Conservation (phyloP, 2,113 vertebrate genomes). For the Nesoenas mayeri region DNA sequence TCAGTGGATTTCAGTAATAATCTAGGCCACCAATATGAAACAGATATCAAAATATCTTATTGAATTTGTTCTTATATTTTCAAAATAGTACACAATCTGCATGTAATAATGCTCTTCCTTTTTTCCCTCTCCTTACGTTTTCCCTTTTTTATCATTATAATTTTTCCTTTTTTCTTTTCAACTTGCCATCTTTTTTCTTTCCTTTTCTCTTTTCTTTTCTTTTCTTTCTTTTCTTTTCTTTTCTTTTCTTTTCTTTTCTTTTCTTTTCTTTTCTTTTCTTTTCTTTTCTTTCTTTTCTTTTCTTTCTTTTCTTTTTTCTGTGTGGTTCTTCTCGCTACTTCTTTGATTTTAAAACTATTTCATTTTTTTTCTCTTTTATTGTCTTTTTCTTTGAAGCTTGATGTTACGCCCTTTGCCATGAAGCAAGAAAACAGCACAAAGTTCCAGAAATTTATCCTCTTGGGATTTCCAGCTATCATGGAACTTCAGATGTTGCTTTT, state of each 20-base stretch:
- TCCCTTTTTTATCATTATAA: neutral
- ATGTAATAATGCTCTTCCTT: neutral
- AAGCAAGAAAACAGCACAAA: neutral
- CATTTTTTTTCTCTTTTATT: neutral
- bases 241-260: too few species aligned
- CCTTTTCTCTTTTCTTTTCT: too few species aligned
- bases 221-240: too few species aligned
- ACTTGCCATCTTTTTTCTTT: neutral
- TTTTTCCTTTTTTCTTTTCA: neutral
- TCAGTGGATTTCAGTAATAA: neutral
- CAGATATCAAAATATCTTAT: neutral
- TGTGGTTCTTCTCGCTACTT: neutral
- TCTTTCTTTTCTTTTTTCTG: neutral
- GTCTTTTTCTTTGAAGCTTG: neutral
- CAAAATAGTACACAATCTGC: neutral
- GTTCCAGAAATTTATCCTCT: neutral
- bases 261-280: too few species aligned
- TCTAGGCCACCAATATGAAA: neutral
- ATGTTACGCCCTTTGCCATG: neutral
- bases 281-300: too few species aligned
- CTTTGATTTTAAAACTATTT: neutral
- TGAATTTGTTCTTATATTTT: neutral
- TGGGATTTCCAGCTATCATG: conserved; percentile 14
- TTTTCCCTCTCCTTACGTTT: neutral
- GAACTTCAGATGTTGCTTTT: conserved; percentile 33